phyloP scores from a whole-genome alignment of 2,113 vertebrate species.

The Crotalus viridis region DNA sequence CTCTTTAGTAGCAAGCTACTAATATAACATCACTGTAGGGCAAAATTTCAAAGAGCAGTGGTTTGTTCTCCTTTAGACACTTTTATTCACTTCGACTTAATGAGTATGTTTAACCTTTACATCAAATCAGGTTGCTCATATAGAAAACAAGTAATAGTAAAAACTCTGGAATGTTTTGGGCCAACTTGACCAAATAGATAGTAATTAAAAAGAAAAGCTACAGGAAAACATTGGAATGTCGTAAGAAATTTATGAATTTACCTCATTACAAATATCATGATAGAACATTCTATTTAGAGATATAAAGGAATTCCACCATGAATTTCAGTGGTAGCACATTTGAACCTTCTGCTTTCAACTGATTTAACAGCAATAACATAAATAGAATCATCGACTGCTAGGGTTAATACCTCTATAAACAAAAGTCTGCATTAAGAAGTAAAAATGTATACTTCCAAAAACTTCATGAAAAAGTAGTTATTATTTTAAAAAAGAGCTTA shows the following conservation, averaged over 20 bases:
- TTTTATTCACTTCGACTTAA: not conserved
- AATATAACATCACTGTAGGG: not conserved
- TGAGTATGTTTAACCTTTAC: not conserved
- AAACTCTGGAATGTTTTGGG: not conserved
- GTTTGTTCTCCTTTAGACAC: not conserved
- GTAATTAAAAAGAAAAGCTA: not conserved
- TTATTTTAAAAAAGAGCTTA: not conserved
- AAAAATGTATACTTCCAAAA: not conserved
- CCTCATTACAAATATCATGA: not conserved
- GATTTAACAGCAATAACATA: not conserved
- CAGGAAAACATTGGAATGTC: not conserved
- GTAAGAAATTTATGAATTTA: not conserved
- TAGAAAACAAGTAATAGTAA: not conserved
- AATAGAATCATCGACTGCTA: not conserved
- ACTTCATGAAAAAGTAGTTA: not conserved
- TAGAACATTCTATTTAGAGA: not conserved
- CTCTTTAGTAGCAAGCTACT: not conserved
- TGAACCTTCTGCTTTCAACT: not conserved
- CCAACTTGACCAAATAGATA: not conserved
- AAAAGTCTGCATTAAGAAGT: not conserved
- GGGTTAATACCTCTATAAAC: not conserved
- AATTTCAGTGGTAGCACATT: not conserved
- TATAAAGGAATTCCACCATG: not conserved
- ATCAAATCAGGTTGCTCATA: not conserved
- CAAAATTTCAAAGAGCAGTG: not conserved